Base-by-base conservation (phyloP, 2,888 invertebrate genomes). In the Cantharis nigra region DNA sequence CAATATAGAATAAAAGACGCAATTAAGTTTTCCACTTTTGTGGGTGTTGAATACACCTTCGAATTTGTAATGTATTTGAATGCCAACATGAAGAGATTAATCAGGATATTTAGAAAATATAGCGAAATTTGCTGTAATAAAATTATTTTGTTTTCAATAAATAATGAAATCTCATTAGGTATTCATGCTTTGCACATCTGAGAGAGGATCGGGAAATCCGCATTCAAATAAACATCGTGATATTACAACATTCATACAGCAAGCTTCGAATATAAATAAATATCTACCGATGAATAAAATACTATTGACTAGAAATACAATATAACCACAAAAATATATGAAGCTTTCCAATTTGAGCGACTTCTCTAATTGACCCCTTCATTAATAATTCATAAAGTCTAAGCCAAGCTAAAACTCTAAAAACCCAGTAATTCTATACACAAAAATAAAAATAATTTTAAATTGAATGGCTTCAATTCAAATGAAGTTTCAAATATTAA, bases 351-450 rank as follows among this genome's bases (percentile, higher is more conserved):
- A 75, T 71, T 71, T 74, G 78, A 75, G 74, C 70, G 74, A 72
- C 75, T 78, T 74, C 80, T 73, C 77, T 77, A 78, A 78, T 77
- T 80, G 78, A 80, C 80, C 80, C 73, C 74, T 71, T 70, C 75
- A 80, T 80, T 80, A 80, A 80, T 80, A 80, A 80, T 80, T 80
- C 80, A 80, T 80, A 78, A 78, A 73, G 75, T 71, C 76, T 75
- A 77, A 80, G 75, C 78, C 75, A 73, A 77, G 76, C 72, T 79
- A 76, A 79, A 78, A 76, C 71, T 72, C 70, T 72, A 78, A 79
- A 78, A 79, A 75, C 74, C 63, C 70, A 77, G 73, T 70, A 73
- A 73, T 62, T 33, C 64, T 33, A 73, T 49, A 49, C 7, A 49
- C 49, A 11, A 49, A 23, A 67, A 67, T 67, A 23, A 26, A 67